Base-by-base conservation (phyloP, 2,888 invertebrate genomes). In the Graphium colonna region DNA sequence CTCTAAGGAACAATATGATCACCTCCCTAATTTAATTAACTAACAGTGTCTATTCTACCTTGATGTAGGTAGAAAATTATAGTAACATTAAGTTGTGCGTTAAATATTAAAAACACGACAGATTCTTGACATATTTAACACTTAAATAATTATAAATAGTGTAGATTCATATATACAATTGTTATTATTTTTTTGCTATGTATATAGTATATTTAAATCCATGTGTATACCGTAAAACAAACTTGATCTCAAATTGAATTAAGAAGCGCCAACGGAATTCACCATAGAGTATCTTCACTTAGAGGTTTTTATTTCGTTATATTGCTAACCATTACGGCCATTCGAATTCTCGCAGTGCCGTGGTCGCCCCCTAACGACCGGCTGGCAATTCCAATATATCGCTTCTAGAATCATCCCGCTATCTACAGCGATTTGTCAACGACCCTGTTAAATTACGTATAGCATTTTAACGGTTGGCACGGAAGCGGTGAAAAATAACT, bases 1-100 rank as follows among this genome's bases (percentile, higher is more conserved):
- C 71, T 69, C 63, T 65, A 61, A 68, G 77, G 80, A 79, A 81
- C 79, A 81, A 81, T 75, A 77, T 75, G 75, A 81, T 82, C 81
- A 67, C 62, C 61, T 62, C 45, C 57, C 57, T 66, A 65, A 71
- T 66, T 63, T 60, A 64, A 67, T 60, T 66, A 71, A 64, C 67
- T 68, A 75, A 75, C 72, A n/a, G n/a, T n/a, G n/a, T n/a, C n/a
- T n/a, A 73, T 75, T 76, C 73, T 75, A 75, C 73, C 73, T 73
- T 53, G 21, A 9, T 50, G 46, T 51, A 51, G 44, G 38, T 39
- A 38, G 13, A 12, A 21, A 41, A 46, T 51, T 51, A 33, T 39
- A n/a, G n/a, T n/a, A n/a, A n/a, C n/a, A n/a, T n/a, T n/a, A n/a
- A n/a, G n/a, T n/a, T n/a, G n/a, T n/a, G n/a, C n/a, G n/a, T 28